Base-by-base conservation (phyloP, 2,113 vertebrate species). In the Rhinichthys klamathensis region DNA sequence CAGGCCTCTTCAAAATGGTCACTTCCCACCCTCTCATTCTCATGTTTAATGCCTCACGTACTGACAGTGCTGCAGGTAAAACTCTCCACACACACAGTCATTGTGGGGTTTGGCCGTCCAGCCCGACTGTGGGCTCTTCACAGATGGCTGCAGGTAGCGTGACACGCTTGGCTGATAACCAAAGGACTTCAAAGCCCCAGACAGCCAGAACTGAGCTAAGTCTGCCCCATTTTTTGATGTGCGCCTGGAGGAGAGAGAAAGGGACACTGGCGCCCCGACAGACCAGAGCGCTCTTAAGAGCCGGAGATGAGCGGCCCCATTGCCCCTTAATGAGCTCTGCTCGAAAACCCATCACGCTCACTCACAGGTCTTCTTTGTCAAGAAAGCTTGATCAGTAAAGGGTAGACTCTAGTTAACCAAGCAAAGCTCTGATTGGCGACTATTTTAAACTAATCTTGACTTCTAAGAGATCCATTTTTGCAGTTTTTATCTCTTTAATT, bases 141-240 rank as follows among this genome's bases (percentile, higher is more conserved):
- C 89, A 85, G 87, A 88, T 88, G 87, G 86, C 76, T 87, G 85
- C 88, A 83, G 87, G 65, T 89, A 67, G 54, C 32, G 54, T 82
- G 88, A 83, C 85, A 87, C 18, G 84, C 85, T 87, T 87, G 83
- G 89, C 86, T 60, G 85, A 81, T 74, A 84, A 85, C 79, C 70
- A 87, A 85, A 87, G 86, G 78, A 90, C 82, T 89, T 88, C 87
- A 88, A 86, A 90, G 81, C 35, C 79, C 65, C 72, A 88, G 88
- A 89, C 87, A 80, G 77, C 65, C 32, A 82, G 85, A 82, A 81
- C 46, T 67, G 79, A 83, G 75, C 67, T n/a, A 27, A 70, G 84
- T 69, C 84, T 84, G 85, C 70, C 80, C 83, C 60, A 60, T 58
- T 74, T 90, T 90, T 84, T 86, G 49, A 70, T 83, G 70, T 82